Evolutionary conservation across 1,140 invertebrate species (phyloP).

Genomic region (Listronotus oregonensis): DNA sequence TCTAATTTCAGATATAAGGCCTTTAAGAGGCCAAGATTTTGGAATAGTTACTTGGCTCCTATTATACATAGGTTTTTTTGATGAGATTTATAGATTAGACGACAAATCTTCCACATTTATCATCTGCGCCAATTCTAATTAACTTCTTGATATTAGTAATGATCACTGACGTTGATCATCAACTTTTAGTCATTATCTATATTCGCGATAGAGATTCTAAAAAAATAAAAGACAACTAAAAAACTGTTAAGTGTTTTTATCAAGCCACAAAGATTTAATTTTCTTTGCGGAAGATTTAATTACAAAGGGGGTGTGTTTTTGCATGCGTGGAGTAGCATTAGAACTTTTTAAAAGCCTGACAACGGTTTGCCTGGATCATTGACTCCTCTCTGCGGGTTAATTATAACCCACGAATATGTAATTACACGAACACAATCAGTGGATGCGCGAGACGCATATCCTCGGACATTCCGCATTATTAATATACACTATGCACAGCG

Average conservation of each 20-base stretch:
- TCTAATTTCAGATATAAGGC: too few species aligned
- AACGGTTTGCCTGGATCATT: constrained; percentile 53
- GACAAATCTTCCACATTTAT: too few species aligned
- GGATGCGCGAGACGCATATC: constrained; percentile 52
- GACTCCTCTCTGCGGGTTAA: constrained; percentile 51
- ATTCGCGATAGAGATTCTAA: neutral
- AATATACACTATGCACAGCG: constrained; percentile 46
- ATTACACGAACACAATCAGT: constrained; percentile 55
- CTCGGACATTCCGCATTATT: constrained; percentile 54
- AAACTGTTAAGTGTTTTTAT: constrained; percentile 19
- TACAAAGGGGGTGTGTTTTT: constrained; percentile 40
- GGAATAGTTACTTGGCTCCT: too few species aligned
- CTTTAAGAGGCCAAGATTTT: too few species aligned
- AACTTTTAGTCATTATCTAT: neutral
- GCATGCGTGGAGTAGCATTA: constrained; percentile 44
- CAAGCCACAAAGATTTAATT: constrained; percentile 26
- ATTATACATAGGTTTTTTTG: too few species aligned
- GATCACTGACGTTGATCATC: constrained; percentile 1
- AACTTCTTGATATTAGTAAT: too few species aligned
- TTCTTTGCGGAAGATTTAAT: constrained; percentile 30
- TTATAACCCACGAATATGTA: constrained; percentile 56
- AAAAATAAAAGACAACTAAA: constrained; percentile 16
- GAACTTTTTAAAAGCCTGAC: constrained; percentile 45
- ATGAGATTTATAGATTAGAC: too few species aligned
- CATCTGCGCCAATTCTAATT: too few species aligned